phyloP scores from a whole-genome alignment of 1,140 invertebrate genomes.

The Plutomurus gul region DNA sequence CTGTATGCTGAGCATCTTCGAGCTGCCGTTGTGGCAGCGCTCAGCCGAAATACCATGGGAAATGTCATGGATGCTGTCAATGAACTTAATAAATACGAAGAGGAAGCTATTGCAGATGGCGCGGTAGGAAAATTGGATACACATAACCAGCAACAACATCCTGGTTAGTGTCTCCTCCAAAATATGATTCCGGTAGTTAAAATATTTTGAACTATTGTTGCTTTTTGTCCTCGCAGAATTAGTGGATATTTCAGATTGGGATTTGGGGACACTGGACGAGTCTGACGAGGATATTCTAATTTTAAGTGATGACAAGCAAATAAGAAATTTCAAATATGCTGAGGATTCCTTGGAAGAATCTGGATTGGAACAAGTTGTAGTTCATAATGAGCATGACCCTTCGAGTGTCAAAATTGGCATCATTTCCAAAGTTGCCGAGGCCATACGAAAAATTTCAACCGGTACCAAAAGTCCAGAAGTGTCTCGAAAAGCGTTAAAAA shows the following conservation, averaged over 20 bases:
- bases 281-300: constrained; percentile 47
- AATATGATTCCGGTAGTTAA: background rate
- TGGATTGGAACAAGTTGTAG: constrained; percentile 38
- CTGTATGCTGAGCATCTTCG: constrained; percentile 34
- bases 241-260: background rate
- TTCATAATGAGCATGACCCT: constrained; percentile 15
- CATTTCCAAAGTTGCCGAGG: constrained; percentile 42
- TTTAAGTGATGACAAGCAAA: background rate
- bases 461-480: constrained; percentile 31
- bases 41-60: constrained; percentile 39
- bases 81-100: constrained; percentile 44
- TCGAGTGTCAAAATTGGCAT: background rate
- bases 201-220: background rate
- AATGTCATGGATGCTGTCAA: constrained; percentile 49
- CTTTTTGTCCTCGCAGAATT: background rate
- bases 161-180: background rate
- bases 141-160: background rate
- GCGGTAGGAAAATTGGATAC: background rate
- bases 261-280: constrained; percentile 28
- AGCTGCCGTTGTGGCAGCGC: constrained; percentile 31
- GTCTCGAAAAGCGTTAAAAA: constrained; percentile 47
- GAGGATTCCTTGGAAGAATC: background rate
- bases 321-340: background rate
- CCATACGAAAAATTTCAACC: constrained; percentile 47
- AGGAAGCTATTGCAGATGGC: background rate